These are phyloP conservation scores for Agrilus cyanescens DNA, from an alignment of 2,888 invertebrate species.

Conservation along the genomic window DNA sequence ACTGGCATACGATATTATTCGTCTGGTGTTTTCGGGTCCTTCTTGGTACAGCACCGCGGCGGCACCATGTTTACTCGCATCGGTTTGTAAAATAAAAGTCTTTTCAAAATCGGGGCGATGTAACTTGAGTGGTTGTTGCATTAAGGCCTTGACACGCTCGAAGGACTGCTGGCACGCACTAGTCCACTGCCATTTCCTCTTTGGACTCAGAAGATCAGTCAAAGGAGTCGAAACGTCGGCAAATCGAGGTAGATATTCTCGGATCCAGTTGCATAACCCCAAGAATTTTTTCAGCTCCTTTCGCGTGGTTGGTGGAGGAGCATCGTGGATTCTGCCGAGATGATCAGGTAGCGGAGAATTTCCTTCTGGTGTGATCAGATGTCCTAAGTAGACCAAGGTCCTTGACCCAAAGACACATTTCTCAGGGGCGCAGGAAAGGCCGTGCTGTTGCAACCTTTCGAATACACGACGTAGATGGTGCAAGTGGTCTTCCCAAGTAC, in stretches of 20 bases:
- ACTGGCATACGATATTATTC: slow-evolving; percentile 15
- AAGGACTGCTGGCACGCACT: slow-evolving; percentile 7
- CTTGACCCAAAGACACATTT: slow-evolving; percentile 13
- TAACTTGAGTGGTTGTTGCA: slow-evolving; percentile 11
- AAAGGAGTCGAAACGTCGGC: slow-evolving; percentile 15
- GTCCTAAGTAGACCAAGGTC: slow-evolving; percentile 10
- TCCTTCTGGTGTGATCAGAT: slow-evolving; percentile 6
- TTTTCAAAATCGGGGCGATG: slow-evolving; percentile 12
- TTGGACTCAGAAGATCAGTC: slow-evolving; percentile 11
- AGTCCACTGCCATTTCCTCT: slow-evolving; percentile 11
- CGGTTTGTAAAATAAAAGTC: slow-evolving; percentile 16
- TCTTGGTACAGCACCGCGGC: slow-evolving; percentile 19
- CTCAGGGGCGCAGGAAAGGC: slow-evolving; percentile 5
- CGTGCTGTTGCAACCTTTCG: slow-evolving; percentile 12
- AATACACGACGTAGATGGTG: slow-evolving; percentile 12
- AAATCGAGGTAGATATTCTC: slow-evolving; percentile 18
- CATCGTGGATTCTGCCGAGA: slow-evolving; percentile 4
- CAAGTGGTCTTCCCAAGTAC: slow-evolving; percentile 12
- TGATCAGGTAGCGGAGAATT: slow-evolving; percentile 11
- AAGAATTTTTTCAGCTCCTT: slow-evolving; percentile 14
- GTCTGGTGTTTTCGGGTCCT: not conserved
- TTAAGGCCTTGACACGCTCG: slow-evolving; percentile 8
- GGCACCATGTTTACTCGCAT: slow-evolving; percentile 15
- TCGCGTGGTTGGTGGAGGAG: slow-evolving; percentile 5
- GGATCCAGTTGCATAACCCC: slow-evolving; percentile 17